A percentile compares a stretch with the other conserved stretches of the same genome.
Conservation (phyloP, 2,113 vertebrate genomes). For the Empidonax alnorum region DNA sequence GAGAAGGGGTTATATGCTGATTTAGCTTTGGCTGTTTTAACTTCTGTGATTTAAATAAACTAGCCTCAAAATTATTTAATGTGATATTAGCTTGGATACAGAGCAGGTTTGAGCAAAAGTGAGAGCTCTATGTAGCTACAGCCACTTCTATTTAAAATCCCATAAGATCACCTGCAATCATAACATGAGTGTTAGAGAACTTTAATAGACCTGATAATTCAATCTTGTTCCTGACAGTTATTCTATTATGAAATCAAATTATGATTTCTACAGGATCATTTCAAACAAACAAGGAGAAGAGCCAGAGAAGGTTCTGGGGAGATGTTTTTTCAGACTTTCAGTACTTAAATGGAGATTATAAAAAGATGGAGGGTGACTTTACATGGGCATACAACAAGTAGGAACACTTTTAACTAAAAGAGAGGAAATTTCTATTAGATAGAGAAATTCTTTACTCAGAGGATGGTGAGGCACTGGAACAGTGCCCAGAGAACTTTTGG, state of each 20-base stretch:
- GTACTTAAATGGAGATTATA: neutral
- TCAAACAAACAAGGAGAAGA: neutral
- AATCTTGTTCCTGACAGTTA: neutral
- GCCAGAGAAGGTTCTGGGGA: neutral
- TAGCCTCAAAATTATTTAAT: neutral
- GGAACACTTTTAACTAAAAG: neutral
- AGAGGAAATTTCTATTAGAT: neutral
- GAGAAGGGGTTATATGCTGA: neutral
- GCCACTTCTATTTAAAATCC: neutral
- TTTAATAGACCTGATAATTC: neutral
- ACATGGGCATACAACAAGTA: neutral
- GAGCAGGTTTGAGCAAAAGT: neutral
- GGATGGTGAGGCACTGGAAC: neutral
- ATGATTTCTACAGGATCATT: neutral
- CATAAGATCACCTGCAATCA: neutral
- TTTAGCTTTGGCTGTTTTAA: constrained; percentile 15
- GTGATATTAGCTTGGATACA: neutral
- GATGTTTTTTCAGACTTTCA: neutral
- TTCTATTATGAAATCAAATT: neutral
- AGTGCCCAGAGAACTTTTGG: neutral
- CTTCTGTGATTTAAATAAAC: constrained; percentile 24
- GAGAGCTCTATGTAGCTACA: neutral
- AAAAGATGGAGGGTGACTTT: accelerated
- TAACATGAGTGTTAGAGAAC: neutral
- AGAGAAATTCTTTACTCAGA: neutral